Conservation (phyloP, 2,888 invertebrate species). For the Aleiodes testaceus region DNA sequence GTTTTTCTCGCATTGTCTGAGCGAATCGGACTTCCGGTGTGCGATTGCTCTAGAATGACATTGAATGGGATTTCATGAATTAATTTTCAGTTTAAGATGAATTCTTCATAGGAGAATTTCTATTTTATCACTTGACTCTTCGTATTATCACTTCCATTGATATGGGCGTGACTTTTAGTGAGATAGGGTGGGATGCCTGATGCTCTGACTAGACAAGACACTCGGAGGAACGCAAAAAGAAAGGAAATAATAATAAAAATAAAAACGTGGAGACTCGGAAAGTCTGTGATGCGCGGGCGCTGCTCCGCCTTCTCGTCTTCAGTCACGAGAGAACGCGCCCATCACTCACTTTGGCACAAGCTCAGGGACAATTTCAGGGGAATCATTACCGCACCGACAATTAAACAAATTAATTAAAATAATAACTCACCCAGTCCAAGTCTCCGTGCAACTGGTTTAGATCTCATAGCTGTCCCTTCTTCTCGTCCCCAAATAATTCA, state of each 20-base stretch:
- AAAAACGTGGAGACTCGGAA: slow-evolving; percentile 32
- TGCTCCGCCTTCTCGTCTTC: slow-evolving; percentile 52
- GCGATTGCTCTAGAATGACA: neutral
- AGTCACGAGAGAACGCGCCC: slow-evolving; percentile 37
- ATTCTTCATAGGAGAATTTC: no score
- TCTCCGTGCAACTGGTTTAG: slow-evolving; percentile 82
- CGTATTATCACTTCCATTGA: slow-evolving; percentile 24
- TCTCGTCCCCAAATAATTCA: slow-evolving; percentile 1
- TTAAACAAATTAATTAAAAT: neutral
- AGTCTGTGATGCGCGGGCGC: slow-evolving; percentile 49
- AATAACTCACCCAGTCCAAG: slow-evolving; percentile 80
- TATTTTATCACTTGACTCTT: slow-evolving; percentile 5
- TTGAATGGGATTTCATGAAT: slow-evolving; percentile 65
- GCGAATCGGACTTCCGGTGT: slow-evolving; percentile 72
- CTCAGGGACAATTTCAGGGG: neutral
- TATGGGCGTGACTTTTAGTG: slow-evolving; percentile 51
- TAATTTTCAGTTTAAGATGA: no score
- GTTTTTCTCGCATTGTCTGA: slow-evolving; percentile 68
- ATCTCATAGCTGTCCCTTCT: slow-evolving; percentile 77
- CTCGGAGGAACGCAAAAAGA: neutral
- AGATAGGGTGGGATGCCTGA: slow-evolving; percentile 40
- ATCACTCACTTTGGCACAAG: slow-evolving; percentile 11
- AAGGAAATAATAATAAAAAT: slow-evolving; percentile 4
- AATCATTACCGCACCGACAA: neutral
- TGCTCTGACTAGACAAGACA: slow-evolving; percentile 54